Evolutionary conservation across 2,113 vertebrate species (phyloP), one percentile per base, ranked within the genome.

Genomic region (Rhabdornis inornatus): DNA sequence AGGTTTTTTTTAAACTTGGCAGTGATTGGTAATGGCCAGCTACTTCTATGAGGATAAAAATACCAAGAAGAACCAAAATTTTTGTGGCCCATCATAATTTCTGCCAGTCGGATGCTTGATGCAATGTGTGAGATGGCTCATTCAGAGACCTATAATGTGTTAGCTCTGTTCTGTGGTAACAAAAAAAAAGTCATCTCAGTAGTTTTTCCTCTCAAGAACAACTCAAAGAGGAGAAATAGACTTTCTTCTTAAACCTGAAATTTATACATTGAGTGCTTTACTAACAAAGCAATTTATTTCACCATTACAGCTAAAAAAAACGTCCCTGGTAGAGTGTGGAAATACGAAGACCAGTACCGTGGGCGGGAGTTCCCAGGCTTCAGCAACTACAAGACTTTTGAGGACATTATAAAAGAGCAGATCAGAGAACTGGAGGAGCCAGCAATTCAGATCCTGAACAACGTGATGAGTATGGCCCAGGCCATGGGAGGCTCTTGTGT

Each of bases 301-400:
- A 27, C 66, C 31, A 31, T 82, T 96, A 65, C 25, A 99, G 99
- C 98, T 84, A 95, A 96, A 45, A 15, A 4, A 3, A 77, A 0
- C 7, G 91, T 98, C 25, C 87, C 92, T 10, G 23, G 3, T 4
- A 96, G 98, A 80, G 93, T 97, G 9, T 22, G 11, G 9, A 55
- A 70, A 23, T 99, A 98, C 8, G 98, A 99, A 89, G 80, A 93
- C 3, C 97, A 9, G 37, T 98, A 98, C 87, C 98, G 98, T 31
- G 99, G 99, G 9, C 95, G 98, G 88, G 99, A 99, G 83, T 98
- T 99, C 52, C 98, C 98, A 0, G 98, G 98, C 7, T 99, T 99
- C 94, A 97, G 97, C 94, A 99, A 97, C 90, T 99, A 98, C 92
- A 98, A 91, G 82, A 98, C 97, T 5, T 99, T 99, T 89, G 99